These are phyloP conservation scores for Dinoponera quadriceps DNA, from an alignment of 1,140 invertebrate species.

Conservation along the genomic window DNA sequence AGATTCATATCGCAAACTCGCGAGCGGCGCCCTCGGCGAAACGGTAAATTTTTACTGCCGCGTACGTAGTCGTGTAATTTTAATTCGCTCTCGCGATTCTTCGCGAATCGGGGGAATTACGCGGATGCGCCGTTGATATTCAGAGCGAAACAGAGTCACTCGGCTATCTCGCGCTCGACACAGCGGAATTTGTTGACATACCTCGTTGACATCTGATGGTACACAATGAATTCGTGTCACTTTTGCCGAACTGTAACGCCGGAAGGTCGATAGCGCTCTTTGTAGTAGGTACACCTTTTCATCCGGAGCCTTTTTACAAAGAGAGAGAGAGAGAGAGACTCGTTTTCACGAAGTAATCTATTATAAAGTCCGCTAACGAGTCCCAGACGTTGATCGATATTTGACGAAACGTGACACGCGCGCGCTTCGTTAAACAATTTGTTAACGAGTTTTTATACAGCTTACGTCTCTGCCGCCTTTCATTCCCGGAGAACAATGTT, in stretches of 20 bases:
- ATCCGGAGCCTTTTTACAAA: background rate
- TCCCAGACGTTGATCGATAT: conserved; percentile 25
- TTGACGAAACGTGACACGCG: background rate
- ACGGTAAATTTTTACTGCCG: conserved; percentile 51
- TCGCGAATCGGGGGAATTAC: background rate
- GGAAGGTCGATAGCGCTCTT: background rate
- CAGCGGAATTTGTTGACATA: background rate
- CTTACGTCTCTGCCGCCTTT: background rate
- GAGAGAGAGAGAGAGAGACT: background rate
- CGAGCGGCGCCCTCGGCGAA: background rate
- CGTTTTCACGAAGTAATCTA: no score
- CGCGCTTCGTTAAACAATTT: conserved; percentile 26
- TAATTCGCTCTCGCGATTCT: conserved; percentile 25
- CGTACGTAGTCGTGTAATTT: background rate
- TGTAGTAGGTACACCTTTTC: background rate
- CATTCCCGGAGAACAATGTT: conserved; percentile 20
- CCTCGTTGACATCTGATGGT: background rate
- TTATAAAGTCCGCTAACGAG: conserved; percentile 19
- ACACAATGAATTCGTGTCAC: background rate
- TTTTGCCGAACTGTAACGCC: background rate
- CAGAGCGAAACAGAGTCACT: background rate
- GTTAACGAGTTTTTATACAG: conserved; percentile 25
- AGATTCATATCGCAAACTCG: conserved; percentile 57
- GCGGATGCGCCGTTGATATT: background rate
- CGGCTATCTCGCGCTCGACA: background rate